A percentile compares a stretch with the other conserved stretches of the same genome.
Conservation (phyloP, 2,113 vertebrate genomes). For the Ailurus styani region DNA sequence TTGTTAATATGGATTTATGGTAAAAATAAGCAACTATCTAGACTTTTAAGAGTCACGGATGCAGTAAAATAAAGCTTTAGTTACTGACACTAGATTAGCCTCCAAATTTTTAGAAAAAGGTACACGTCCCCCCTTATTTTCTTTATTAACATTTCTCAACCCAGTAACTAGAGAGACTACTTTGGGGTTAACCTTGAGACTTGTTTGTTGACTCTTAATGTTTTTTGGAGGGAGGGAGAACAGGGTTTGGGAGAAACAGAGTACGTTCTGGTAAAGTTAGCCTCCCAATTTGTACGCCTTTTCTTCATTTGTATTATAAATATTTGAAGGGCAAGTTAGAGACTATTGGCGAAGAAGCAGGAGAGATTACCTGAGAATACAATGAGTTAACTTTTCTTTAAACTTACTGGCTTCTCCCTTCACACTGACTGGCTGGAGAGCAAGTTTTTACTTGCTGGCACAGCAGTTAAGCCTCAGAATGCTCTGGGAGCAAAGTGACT, state of each 20-base stretch:
- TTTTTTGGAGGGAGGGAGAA: not conserved
- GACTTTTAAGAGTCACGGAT: not conserved
- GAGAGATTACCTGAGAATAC: not conserved
- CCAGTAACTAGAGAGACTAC: not conserved
- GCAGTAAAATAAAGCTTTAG: conserved; percentile 17
- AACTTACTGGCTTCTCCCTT: not conserved
- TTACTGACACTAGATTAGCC: not conserved
- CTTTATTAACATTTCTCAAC: not conserved
- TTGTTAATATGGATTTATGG: conserved; percentile 29
- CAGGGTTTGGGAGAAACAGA: not conserved
- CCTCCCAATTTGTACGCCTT: not conserved
- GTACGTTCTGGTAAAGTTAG: not conserved
- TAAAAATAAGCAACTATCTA: conserved; percentile 45
- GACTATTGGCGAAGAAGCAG: not conserved
- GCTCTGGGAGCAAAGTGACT: conserved; percentile 23
- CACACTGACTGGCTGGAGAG: not conserved
- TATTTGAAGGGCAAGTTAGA: not conserved
- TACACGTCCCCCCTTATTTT: not conserved
- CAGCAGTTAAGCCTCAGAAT: not conserved
- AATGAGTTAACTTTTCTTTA: conserved; percentile 46
- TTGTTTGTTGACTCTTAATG: conserved; percentile 19
- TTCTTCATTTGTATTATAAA: not conserved
- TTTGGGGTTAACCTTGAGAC: conserved; percentile 13
- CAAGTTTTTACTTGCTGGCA: conserved; percentile 48
- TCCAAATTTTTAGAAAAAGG: not conserved